Percentiles rank a stretch among this genome's conserved stretches.
Conservation (phyloP, 2,888 invertebrate species). For the Agrenia bidenticulata region DNA sequence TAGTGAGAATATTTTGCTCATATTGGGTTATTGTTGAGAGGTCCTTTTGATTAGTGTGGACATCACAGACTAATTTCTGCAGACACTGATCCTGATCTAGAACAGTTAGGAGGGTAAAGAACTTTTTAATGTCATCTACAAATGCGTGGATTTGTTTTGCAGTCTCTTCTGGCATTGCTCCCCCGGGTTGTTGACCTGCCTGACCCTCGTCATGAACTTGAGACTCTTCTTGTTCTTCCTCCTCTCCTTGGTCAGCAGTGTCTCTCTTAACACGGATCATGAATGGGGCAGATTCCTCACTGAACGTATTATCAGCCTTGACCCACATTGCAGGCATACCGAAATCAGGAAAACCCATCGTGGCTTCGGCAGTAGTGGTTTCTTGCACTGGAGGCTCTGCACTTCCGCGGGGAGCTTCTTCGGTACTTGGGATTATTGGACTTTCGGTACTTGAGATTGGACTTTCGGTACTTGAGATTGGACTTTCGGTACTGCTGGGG, state of each 20-base stretch:
- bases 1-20: conserved; percentile 48
- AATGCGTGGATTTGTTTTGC: conserved; percentile 32
- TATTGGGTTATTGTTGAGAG: conserved; percentile 38
- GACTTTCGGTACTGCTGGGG: no score
- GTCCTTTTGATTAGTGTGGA: conserved; percentile 44
- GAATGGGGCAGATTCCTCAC: conserved; percentile 22
- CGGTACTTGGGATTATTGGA: not conserved
- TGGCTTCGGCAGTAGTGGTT: not conserved
- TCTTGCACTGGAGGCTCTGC: not conserved
- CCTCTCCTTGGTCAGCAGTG: not conserved
- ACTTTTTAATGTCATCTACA: conserved; percentile 47
- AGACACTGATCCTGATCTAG: conserved; percentile 50
- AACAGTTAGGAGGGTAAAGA: conserved; percentile 46
- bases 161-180: not conserved
- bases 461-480: not conserved
- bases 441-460: no score
- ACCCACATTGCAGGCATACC: conserved; percentile 33
- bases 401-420: not conserved
- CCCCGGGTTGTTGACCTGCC: not conserved
- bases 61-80: conserved; percentile 51
- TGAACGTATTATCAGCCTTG: conserved; percentile 19
- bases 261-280: conserved; percentile 23
- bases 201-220: not conserved
- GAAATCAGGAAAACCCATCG: not conserved
- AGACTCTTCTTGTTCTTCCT: not conserved